Conservation (phyloP, 2,113 vertebrate genomes). For the Daphoenositta chrysoptera region DNA sequence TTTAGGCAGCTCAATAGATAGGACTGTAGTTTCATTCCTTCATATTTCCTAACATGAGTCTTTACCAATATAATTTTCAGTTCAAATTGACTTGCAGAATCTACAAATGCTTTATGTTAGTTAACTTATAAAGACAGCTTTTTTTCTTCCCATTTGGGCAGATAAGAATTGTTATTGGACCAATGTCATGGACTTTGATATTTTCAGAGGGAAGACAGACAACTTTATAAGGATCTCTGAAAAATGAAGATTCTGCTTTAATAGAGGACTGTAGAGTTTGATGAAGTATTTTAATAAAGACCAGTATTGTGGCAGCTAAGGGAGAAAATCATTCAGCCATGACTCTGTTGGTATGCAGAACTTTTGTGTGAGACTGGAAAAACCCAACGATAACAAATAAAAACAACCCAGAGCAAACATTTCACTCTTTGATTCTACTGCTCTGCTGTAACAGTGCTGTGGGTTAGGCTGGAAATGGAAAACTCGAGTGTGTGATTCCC, state of each 20-base stretch:
- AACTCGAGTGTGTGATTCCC: background rate
- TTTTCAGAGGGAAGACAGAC: background rate
- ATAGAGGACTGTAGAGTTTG: background rate
- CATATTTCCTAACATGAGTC: background rate
- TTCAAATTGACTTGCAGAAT: background rate
- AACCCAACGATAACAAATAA: rapidly evolving
- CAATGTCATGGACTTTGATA: background rate
- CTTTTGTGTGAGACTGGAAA: background rate
- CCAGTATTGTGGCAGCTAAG: background rate
- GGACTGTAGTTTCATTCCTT: background rate
- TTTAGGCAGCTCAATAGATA: background rate
- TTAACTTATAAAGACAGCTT: background rate
- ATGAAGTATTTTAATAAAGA: background rate
- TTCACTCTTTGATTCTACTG: background rate
- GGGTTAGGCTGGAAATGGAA: background rate
- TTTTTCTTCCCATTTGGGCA: background rate
- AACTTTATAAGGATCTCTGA: background rate
- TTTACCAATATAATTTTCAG: background rate
- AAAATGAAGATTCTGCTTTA: background rate
- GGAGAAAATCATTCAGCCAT: background rate
- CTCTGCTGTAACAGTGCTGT: background rate
- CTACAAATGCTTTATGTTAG: background rate
- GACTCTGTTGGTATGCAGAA: background rate
- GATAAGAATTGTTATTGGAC: background rate
- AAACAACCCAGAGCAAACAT: background rate